Base-by-base conservation (phyloP, 2,888 invertebrate genomes). In the Vesta saturnalis region DNA sequence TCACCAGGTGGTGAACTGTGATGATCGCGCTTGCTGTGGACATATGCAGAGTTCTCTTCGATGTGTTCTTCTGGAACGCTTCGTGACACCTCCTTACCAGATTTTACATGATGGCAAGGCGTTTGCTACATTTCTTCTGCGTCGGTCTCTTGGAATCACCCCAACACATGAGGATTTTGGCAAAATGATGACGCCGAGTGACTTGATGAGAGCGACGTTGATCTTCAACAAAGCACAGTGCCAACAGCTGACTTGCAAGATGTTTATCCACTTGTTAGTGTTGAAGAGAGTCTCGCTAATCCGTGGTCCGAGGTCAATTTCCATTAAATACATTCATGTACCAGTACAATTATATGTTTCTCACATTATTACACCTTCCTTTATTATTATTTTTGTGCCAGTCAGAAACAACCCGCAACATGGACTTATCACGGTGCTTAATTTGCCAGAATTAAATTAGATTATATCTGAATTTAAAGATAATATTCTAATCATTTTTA, bases 201-300 rank as follows among this genome's bases (percentile, higher is more conserved):
- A 10, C 10, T 30, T 30, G 30, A 30, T 30, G 30, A 30, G 30
- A 30, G 30, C 30, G 30, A 30, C 46, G 46, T 46, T 46, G n/a
- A 46, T 46, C 46, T 46, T 46, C 15, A 46, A 46, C 46, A 14
- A 46, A 46, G 46, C 46, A 46, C 15, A 46, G 46, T 46, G 46
- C 46, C 15, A 46, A 46, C 46, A 46, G 46, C n/a, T 46, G 46
- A 46, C 46, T 14, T 46, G 46, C 46, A 46, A n/a, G 46, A 46
- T 46, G n/a, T 14, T 46, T 46, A 46, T 46, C 46, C 46, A 46
- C 46, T 46, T n/a, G 46, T 46, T 46, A 46, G 46, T 14, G 46
- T 14, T 46, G n/a, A 46, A 46, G 46, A 46, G 4, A 14, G 15
- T 46, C 46, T 46, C 46, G 46, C 46, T n/a, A n/a, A 46, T 46